These are phyloP conservation scores for Tupiocoris notatus DNA, from an alignment of 2,888 invertebrate genomes.

Conservation along the genomic window DNA sequence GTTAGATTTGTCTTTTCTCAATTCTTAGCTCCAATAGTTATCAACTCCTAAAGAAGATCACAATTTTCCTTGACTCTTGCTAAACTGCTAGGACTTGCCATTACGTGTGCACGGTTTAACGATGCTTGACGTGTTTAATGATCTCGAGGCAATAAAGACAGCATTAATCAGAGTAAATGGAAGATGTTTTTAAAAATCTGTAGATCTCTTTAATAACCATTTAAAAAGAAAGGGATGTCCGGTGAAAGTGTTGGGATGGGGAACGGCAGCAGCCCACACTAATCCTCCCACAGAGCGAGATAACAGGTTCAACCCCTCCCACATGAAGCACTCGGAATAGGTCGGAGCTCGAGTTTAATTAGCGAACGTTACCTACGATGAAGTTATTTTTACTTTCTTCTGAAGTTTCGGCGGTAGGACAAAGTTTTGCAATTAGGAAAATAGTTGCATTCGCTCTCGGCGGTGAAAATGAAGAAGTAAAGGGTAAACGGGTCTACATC, in stretches of 20 bases:
- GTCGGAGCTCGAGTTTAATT: conserved; percentile 21
- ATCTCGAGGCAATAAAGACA: background rate
- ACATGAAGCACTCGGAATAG: conserved; percentile 23
- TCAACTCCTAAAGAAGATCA: no score
- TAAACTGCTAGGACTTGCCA: no score
- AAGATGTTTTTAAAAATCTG: background rate
- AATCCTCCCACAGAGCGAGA: conserved; percentile 1
- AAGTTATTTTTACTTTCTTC: conserved; percentile 14
- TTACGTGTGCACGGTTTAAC: no score
- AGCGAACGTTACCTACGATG: conserved; percentile 21
- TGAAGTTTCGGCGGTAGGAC: background rate
- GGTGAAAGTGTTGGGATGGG: background rate
- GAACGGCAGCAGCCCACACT: background rate
- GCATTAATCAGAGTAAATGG: background rate
- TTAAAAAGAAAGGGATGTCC: conserved; percentile 18
- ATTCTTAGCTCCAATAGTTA: no score
- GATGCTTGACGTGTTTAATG: background rate
- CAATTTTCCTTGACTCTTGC: no score
- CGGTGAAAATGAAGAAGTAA: background rate
- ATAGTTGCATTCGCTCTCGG: conserved; percentile 21
- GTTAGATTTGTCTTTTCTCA: no score
- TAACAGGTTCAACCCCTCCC: conserved; percentile 2
- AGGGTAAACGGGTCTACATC: background rate
- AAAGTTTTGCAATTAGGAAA: conserved; percentile 31
- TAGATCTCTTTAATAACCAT: background rate